Conservation (phyloP, 2,797 vertebrate species). For the Gallinago solitaria region DNA sequence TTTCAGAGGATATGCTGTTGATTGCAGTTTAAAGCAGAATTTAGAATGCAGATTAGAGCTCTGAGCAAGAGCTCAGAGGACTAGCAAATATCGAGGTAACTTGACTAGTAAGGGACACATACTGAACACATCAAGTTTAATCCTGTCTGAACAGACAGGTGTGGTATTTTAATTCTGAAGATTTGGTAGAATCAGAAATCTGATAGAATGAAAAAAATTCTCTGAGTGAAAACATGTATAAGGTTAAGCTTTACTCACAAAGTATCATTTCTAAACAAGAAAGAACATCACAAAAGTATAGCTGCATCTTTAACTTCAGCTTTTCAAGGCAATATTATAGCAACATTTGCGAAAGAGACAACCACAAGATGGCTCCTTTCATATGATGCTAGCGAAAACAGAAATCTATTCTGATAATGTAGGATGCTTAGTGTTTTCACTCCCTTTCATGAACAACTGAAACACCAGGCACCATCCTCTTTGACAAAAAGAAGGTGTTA, state of each 20-base stretch:
- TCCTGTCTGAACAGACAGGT: neutral
- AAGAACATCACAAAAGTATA: neutral
- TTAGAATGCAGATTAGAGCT: neutral
- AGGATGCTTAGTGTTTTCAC: neutral
- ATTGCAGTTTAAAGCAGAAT: neutral
- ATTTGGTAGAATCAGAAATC: neutral
- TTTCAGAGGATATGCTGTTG: neutral
- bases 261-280: neutral
- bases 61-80: neutral
- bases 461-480: neutral
- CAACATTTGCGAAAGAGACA: conserved; percentile 14
- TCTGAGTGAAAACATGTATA: neutral
- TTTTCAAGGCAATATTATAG: neutral
- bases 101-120: neutral
- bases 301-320: neutral
- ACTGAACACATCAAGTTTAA: neutral
- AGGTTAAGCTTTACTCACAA: neutral
- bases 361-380: conserved; percentile 67
- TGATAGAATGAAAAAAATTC: neutral
- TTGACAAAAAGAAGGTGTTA: neutral
- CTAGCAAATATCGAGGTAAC: neutral
- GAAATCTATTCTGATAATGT: neutral
- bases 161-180: neutral
- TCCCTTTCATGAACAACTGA: neutral
- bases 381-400: neutral